Conservation (phyloP, 2,113 vertebrate species). For the Peucedramus taeniatus region DNA sequence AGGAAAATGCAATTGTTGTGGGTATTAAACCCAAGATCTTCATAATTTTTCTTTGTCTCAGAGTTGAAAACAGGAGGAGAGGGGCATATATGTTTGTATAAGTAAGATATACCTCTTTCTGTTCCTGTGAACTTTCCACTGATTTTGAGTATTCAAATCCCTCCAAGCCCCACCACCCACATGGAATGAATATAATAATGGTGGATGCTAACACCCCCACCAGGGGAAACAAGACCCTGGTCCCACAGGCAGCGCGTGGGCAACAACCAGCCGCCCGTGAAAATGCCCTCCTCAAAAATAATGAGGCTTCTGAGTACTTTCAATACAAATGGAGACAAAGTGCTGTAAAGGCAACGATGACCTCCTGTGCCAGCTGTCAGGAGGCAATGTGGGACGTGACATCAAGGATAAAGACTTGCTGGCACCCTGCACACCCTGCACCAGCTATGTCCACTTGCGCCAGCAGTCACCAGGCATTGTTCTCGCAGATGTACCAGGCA, state of each 20-base stretch:
- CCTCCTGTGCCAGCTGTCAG: background rate
- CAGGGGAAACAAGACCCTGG: background rate
- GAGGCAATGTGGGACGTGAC: background rate
- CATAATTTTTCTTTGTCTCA: background rate
- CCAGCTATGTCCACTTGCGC: background rate
- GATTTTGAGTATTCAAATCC: background rate
- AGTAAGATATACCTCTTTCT: background rate
- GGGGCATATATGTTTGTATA: background rate
- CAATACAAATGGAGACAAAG: background rate
- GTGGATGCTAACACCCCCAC: background rate
- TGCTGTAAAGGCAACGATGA: background rate
- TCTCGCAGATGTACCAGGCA: background rate
- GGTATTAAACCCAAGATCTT: background rate
- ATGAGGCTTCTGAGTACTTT: background rate
- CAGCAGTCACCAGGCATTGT: background rate
- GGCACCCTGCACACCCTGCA: background rate
- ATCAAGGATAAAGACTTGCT: background rate
- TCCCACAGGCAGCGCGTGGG: fast-evolving
- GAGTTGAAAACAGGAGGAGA: background rate
- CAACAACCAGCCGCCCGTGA: fast-evolving
- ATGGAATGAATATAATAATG: fast-evolving
- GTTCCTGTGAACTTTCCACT: background rate
- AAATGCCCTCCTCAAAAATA: background rate
- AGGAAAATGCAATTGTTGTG: background rate
- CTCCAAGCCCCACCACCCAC: background rate